Conservation (phyloP, 2,113 vertebrate species). For the Haemorhous mexicanus region DNA sequence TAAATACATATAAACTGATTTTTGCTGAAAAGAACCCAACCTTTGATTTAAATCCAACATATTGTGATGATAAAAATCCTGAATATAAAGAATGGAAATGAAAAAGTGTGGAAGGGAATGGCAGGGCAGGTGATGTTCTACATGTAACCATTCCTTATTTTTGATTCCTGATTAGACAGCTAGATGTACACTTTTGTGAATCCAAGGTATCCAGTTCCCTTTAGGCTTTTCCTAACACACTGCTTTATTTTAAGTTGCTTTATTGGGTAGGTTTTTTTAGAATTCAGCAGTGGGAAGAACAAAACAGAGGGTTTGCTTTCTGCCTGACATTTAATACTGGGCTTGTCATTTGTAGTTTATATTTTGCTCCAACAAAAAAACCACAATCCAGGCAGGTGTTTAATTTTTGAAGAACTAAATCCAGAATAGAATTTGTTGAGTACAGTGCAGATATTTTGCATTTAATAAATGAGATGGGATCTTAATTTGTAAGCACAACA, state of each 20-base stretch:
- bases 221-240: not conserved
- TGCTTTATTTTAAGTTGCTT: not conserved
- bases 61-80: not conserved
- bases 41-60: not conserved
- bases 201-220: not conserved
- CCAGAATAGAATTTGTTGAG: not conserved
- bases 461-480: not conserved
- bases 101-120: not conserved
- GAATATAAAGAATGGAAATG: not conserved
- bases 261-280: not conserved
- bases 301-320: not conserved
- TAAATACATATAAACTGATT: not conserved
- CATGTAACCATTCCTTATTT: not conserved
- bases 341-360: not conserved
- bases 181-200: not conserved
- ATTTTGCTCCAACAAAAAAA: not conserved
- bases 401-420: not conserved
- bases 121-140: not conserved
- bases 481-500: not conserved
- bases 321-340: not conserved
- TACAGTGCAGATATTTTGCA: not conserved
- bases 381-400: not conserved
- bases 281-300: not conserved
- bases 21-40: not conserved
- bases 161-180: not conserved